Percentiles rank a stretch among this genome's conserved stretches.
These are phyloP conservation scores for Protobothrops mucrosquamatus DNA, from an alignment of 2,113 vertebrate species.

Conservation along the genomic window DNA sequence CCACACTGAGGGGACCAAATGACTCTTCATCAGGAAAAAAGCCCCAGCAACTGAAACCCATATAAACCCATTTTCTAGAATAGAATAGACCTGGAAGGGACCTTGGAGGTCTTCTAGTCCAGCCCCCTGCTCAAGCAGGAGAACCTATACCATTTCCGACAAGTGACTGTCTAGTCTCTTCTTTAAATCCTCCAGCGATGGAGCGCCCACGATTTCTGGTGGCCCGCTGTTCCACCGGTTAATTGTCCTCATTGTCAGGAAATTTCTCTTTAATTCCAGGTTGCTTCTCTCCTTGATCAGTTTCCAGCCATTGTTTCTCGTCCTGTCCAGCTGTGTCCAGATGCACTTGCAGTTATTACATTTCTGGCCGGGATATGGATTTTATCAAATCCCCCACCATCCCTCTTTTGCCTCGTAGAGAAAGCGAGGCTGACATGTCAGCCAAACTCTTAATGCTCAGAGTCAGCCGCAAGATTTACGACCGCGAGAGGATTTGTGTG, in stretches of 20 bases:
- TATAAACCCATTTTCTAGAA: not conserved
- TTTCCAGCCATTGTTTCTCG: no score
- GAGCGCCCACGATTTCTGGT: no score
- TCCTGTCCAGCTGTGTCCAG: not conserved
- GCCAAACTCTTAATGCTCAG: conserved; percentile 38
- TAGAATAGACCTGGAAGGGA: no score
- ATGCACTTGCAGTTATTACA: accelerated
- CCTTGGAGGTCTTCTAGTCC: no score
- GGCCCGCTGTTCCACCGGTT: no score
- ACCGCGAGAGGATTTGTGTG: conserved; percentile 41
- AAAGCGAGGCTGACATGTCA: conserved; percentile 30
- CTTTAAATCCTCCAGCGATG: no score
- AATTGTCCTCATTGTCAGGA: no score
- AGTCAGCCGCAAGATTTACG: conserved; percentile 50
- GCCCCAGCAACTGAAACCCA: not conserved
- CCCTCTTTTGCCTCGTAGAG: conserved; percentile 29
- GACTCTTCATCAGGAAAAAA: not conserved
- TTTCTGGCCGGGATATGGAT: not conserved
- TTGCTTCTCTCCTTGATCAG: not conserved
- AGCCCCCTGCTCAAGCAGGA: no score
- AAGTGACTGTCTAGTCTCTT: no score
- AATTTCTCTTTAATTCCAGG: no score
- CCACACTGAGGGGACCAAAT: no score
- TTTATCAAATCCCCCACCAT: not conserved
- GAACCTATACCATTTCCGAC: no score